Conservation (phyloP, 2,888 invertebrate species). For the Drosophila nigritarsus region DNA sequence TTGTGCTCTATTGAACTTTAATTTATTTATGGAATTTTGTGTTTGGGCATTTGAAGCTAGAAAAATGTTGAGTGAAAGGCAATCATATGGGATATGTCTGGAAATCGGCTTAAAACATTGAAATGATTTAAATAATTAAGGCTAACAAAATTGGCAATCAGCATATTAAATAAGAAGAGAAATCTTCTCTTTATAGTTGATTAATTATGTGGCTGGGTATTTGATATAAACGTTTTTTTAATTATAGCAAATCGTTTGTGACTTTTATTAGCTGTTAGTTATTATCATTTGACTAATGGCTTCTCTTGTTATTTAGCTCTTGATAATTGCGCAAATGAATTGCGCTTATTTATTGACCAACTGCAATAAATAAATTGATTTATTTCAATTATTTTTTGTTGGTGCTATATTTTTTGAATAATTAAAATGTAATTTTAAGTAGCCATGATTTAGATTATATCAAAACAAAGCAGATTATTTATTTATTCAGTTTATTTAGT, state of each 20-base stretch:
- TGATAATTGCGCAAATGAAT: slow-evolving; percentile 70
- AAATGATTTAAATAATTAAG: not conserved
- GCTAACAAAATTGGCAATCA: not conserved
- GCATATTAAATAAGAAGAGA: not conserved
- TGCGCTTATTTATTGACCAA: slow-evolving; percentile 62
- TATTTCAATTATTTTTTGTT: not conserved
- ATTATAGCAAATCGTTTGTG: not conserved
- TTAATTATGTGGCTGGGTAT: not conserved
- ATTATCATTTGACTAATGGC: slow-evolving; percentile 51
- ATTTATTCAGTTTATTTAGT: not conserved
- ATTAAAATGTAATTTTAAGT: not conserved
- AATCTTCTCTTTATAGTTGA: not conserved
- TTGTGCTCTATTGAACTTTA: too few relatives aligned
- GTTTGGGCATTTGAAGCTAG: not conserved
- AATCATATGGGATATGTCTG: not conserved
- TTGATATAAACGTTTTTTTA: too few relatives aligned
- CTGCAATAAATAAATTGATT: slow-evolving; percentile 27
- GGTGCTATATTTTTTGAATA: too few relatives aligned
- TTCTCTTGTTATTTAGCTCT: slow-evolving; percentile 24
- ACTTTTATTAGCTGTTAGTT: not conserved
- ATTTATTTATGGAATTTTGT: slow-evolving; percentile 49
- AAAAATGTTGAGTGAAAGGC: not conserved
- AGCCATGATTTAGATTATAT: not conserved
- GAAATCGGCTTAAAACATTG: not conserved
- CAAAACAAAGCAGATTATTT: not conserved